Percentiles rank a stretch among this genome's conserved stretches.
Evolutionary conservation across 2,113 vertebrate genomes (phyloP).

Genomic region (Apus apus): DNA sequence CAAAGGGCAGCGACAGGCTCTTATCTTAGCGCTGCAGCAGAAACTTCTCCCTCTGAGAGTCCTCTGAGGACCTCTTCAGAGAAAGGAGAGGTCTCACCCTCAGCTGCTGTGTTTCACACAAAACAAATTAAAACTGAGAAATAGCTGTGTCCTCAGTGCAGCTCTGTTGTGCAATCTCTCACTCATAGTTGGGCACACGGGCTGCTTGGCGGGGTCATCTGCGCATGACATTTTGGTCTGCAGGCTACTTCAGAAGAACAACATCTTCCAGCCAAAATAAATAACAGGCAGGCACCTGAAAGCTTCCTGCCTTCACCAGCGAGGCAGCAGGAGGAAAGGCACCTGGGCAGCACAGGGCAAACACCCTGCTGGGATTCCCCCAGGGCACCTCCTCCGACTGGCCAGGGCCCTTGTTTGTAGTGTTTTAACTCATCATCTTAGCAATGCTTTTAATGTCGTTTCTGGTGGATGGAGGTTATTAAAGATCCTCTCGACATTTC

Average conservation of each 20-base stretch:
- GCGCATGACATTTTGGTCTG: not conserved
- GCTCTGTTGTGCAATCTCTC: not conserved
- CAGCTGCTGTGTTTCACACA: not conserved
- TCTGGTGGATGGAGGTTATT: slow-evolving; percentile 56
- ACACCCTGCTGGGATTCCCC: not conserved
- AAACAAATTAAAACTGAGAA: not conserved
- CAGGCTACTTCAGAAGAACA: slow-evolving; percentile 42
- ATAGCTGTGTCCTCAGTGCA: fast-evolving
- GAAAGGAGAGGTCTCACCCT: slow-evolving; percentile 3
- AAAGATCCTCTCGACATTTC: slow-evolving; percentile 80
- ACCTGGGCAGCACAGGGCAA: not conserved
- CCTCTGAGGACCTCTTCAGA: slow-evolving; percentile 29
- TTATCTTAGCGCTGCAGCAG: not conserved
- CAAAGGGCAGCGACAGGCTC: not conserved
- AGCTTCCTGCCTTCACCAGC: not conserved
- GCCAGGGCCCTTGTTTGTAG: slow-evolving; percentile 44
- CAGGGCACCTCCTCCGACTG: not conserved
- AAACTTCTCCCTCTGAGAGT: slow-evolving; percentile 2
- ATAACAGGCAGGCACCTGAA: slow-evolving; percentile 54
- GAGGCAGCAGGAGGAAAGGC: not conserved
- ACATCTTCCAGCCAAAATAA: slow-evolving; percentile 40
- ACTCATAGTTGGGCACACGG: not conserved
- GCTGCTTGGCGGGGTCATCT: slow-evolving; percentile 34
- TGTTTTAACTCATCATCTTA: slow-evolving; percentile 49
- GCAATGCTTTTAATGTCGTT: slow-evolving; percentile 57